Base-by-base conservation (phyloP, 1,140 invertebrate species). In the Pissodes strobi region DNA sequence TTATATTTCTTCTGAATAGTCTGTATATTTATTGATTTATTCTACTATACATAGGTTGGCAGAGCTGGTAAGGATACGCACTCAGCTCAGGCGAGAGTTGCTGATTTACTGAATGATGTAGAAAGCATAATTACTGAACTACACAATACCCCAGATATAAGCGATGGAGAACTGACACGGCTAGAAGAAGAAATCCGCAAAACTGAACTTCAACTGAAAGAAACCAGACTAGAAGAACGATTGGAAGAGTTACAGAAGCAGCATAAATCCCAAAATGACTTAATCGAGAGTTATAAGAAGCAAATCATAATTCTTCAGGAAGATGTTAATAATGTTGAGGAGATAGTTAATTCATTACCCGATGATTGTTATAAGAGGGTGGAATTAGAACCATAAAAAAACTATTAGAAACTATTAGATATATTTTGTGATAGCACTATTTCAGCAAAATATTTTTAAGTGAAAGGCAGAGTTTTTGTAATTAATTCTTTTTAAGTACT, bases 281-380 rank as follows among this genome's bases (percentile, higher is more conserved):
- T 89, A 81, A 89, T 96, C 37, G 88, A 90, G 60, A 86, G 89
- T 72, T 95, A 95, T 69, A 86, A 90, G 75, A 85, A 88, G 6
- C 92, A 97, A 75, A 83, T 95, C 18, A 82, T 80, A 12, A 81
- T 86, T 64, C 80, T 97, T 6, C 78, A 84, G 57, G 79, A 78
- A 5, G 94, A 97, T 75, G 94, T 97, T 1, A 83, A 87, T 2
- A 98, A 96, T 79, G 89, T 97, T 39, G 86, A 89, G 70, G 86
- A 89, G 19, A 97, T 98, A 66, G 83, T 87, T 13, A 85, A 89
- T 60, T 85, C 92, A 27, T 81, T 98, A 48, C 95, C 95, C 0
- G 81, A 83, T 0, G 85, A 84, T n/a, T 98, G 95, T 78, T 94
- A 88, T 78, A 74, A 68, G 46, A 66, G 71, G 52, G 62, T 75